Percentiles rank a stretch among this genome's conserved stretches.
Conservation (phyloP, 2,797 vertebrate genomes). For the Tenualosa ilisha region DNA sequence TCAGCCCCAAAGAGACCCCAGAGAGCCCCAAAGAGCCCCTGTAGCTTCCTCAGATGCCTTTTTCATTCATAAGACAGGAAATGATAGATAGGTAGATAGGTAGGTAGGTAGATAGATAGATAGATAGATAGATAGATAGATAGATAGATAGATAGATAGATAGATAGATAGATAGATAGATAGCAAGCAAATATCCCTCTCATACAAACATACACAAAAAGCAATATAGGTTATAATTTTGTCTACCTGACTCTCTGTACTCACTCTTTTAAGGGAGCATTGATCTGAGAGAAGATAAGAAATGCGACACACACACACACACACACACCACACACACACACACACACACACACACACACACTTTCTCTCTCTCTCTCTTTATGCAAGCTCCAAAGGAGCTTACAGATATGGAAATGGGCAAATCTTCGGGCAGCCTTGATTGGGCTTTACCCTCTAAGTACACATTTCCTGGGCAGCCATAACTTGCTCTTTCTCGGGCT, state of each 20-base stretch:
- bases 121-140: too few relatives aligned
- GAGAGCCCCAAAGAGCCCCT: too few relatives aligned
- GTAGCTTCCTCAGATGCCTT: background rate
- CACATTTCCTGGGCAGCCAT: constrained; percentile 54
- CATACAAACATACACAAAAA: constrained; percentile 4
- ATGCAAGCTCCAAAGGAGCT: background rate
- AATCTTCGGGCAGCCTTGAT: constrained; percentile 24
- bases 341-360: background rate
- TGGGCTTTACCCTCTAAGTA: constrained; percentile 37
- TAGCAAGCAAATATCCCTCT: background rate
- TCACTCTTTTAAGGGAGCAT: background rate
- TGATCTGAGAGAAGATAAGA: background rate
- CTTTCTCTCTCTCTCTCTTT: background rate
- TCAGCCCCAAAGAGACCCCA: too few relatives aligned
- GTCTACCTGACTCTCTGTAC: background rate
- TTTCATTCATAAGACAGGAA: background rate
- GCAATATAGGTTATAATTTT: background rate
- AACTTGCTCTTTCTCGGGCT: constrained; percentile 62
- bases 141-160: too few relatives aligned
- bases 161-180: background rate
- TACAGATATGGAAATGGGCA: constrained; percentile 20
- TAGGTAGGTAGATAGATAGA: too few relatives aligned
- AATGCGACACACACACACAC: constrained; percentile 5
- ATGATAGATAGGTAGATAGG: background rate
- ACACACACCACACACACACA: background rate